Conservation (phyloP, 2,888 invertebrate genomes). For the Zaprionus lineosus region DNA sequence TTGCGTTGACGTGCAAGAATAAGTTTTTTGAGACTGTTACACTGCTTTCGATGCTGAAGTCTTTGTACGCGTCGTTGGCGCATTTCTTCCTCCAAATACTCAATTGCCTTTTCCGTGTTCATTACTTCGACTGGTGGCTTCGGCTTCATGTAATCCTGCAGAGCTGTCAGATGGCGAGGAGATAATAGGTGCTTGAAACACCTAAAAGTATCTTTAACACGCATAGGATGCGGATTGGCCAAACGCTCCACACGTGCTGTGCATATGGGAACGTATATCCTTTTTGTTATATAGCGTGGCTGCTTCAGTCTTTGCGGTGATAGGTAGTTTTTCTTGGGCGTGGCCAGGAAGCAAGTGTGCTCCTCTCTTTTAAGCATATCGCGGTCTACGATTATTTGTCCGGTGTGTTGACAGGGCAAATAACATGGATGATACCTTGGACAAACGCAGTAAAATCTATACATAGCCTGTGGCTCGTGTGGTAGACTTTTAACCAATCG, state of each 20-base stretch:
- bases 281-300: constrained; percentile 60
- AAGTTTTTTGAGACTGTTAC: constrained; percentile 64
- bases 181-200: constrained; percentile 60
- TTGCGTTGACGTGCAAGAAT: constrained; percentile 66
- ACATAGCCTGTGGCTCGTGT: constrained; percentile 52
- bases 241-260: constrained; percentile 79
- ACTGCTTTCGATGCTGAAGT: constrained; percentile 56
- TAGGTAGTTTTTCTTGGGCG: constrained; percentile 73
- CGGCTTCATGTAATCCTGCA: constrained; percentile 67
- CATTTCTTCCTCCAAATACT: constrained; percentile 77
- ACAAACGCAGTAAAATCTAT: constrained; percentile 69
- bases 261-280: constrained; percentile 71
- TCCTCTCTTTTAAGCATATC: constrained; percentile 80
- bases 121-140: constrained; percentile 62
- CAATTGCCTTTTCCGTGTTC: constrained; percentile 73
- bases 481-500: constrained; percentile 58
- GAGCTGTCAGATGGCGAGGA: constrained; percentile 56
- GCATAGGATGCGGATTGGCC: constrained; percentile 70
- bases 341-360: constrained; percentile 78
- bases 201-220: constrained; percentile 66
- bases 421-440: constrained; percentile 72
- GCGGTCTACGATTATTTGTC: constrained; percentile 79
- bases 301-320: constrained; percentile 44
- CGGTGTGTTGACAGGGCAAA: constrained; percentile 76
- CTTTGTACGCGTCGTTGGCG: constrained; percentile 66